Evolutionary conservation across 2,888 invertebrate genomes (phyloP).

Genomic region (Aproaerema taeniolella): DNA sequence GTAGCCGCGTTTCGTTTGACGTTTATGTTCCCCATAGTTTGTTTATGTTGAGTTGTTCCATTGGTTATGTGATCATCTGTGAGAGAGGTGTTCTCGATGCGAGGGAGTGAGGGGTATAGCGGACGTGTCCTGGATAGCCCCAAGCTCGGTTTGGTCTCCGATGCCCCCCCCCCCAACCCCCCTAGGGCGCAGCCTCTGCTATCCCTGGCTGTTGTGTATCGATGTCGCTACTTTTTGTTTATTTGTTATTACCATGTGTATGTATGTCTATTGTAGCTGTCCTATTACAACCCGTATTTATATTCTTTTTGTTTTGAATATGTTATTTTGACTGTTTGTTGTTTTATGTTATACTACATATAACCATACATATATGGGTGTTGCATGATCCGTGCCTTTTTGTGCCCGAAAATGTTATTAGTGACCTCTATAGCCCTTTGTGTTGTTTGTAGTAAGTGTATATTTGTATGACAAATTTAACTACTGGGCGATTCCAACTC

Average conservation of each 20-base stretch:
- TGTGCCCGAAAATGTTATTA: slow-evolving; percentile 72
- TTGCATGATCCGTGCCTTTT: slow-evolving; percentile 75
- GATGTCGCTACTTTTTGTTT: slow-evolving; percentile 66
- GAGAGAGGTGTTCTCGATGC: slow-evolving; percentile 78
- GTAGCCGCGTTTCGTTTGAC: slow-evolving; percentile 51
- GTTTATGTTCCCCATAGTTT: slow-evolving; percentile 56
- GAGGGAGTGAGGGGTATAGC: slow-evolving; percentile 77
- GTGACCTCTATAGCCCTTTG: slow-evolving; percentile 69
- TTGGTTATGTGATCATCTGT: slow-evolving; percentile 73
- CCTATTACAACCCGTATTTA: slow-evolving; percentile 31
- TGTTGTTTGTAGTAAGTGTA: slow-evolving; percentile 71
- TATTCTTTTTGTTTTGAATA: slow-evolving; percentile 19
- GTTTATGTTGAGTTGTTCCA: slow-evolving; percentile 65
- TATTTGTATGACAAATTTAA: slow-evolving; percentile 51
- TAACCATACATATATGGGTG: slow-evolving; percentile 69
- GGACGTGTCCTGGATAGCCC: slow-evolving; percentile 73
- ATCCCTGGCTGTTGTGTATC: slow-evolving; percentile 76
- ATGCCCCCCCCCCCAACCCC: slow-evolving; percentile 57
- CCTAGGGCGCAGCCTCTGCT: slow-evolving; percentile 75
- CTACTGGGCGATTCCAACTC: slow-evolving; percentile 39
- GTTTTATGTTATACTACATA: slow-evolving; percentile 29
- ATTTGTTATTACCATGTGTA: slow-evolving; percentile 62
- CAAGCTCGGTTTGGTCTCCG: slow-evolving; percentile 68
- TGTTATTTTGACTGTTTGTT: slow-evolving; percentile 1
- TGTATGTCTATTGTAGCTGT: slow-evolving; percentile 66